These are phyloP conservation scores for Salpingus planirostris DNA, from an alignment of 2,888 invertebrate species.

Conservation along the genomic window DNA sequence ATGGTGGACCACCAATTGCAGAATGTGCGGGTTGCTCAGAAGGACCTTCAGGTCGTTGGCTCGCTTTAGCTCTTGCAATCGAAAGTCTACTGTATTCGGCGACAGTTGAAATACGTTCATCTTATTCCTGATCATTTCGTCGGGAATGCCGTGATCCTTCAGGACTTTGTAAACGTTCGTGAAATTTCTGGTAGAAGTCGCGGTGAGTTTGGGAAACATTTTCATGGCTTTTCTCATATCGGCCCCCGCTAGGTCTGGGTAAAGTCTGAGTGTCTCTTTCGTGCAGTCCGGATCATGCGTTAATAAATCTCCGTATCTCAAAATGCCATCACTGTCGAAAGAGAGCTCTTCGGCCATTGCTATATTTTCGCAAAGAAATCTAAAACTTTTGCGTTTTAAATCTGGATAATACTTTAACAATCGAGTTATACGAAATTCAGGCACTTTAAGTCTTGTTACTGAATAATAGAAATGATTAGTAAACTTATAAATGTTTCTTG, in stretches of 20 bases:
- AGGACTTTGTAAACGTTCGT: too few relatives aligned
- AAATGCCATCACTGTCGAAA: slow-evolving; percentile 46
- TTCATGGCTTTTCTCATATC: slow-evolving; percentile 48
- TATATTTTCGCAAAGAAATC: slow-evolving; percentile 47
- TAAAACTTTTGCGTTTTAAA: slow-evolving; percentile 45
- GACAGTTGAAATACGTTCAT: slow-evolving; percentile 51
- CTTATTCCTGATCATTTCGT: slow-evolving; percentile 45
- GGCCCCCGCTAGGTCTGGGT: slow-evolving; percentile 46
- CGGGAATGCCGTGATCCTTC: slow-evolving; percentile 51
- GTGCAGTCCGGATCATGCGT: slow-evolving; percentile 51
- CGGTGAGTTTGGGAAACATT: slow-evolving; percentile 55
- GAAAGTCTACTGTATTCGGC: slow-evolving; percentile 48
- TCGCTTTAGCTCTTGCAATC: slow-evolving; percentile 48
- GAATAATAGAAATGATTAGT: too few relatives aligned
- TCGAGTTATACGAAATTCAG: too few relatives aligned
- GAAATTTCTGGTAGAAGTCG: too few relatives aligned
- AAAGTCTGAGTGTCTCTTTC: slow-evolving; percentile 46
- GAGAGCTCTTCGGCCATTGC: slow-evolving; percentile 49
- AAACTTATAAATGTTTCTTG: too few relatives aligned
- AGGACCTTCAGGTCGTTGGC: slow-evolving; percentile 54
- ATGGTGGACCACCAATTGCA: slow-evolving; percentile 45
- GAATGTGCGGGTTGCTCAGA: slow-evolving; percentile 50
- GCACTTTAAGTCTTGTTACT: too few relatives aligned
- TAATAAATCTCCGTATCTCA: slow-evolving; percentile 52
- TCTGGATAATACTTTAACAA: too few relatives aligned